Evolutionary conservation across 2,888 invertebrate species (phyloP).

Genomic region (Physocephala rufipes): DNA sequence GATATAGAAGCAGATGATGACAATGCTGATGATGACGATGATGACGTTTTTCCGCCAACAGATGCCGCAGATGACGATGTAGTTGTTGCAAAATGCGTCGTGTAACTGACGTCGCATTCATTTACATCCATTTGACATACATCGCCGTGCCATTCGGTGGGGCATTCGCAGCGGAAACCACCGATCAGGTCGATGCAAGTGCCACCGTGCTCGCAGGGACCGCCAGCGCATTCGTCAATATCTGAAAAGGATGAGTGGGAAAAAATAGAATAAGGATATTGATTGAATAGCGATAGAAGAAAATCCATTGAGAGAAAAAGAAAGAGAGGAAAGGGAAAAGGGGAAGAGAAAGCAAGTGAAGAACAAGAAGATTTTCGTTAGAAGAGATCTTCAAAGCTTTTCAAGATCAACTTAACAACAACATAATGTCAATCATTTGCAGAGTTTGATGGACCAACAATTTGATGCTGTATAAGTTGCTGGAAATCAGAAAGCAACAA

Average conservation of each 20-base stretch:
- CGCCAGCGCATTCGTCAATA: constrained; percentile 89
- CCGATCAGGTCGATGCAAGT: constrained; percentile 86
- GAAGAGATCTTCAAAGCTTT: neutral
- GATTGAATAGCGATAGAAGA: constrained; percentile 11
- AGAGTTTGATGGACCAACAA: constrained; percentile 9
- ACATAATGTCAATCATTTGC: constrained; percentile 4
- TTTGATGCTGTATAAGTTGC: neutral
- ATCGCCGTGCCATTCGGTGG: constrained; percentile 86
- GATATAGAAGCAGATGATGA: constrained; percentile 39
- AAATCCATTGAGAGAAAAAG: constrained; percentile 10
- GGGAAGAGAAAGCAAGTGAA: neutral
- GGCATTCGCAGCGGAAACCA: constrained; percentile 87
- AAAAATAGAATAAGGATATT: neutral
- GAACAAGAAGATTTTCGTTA: neutral
- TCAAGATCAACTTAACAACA: neutral
- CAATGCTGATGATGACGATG: constrained; percentile 39
- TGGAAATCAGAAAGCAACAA: too few species aligned
- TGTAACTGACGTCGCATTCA: constrained; percentile 65
- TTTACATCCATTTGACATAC: constrained; percentile 74
- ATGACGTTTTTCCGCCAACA: constrained; percentile 40
- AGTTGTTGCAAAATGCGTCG: constrained; percentile 37
- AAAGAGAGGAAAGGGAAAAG: constrained; percentile 17
- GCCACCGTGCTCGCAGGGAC: constrained; percentile 91
- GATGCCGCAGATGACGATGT: constrained; percentile 44
- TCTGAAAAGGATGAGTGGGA: constrained; percentile 64